These are phyloP conservation scores for Oncorhynchus nerka DNA, from an alignment of 2,113 vertebrate genomes.

Conservation along the genomic window DNA sequence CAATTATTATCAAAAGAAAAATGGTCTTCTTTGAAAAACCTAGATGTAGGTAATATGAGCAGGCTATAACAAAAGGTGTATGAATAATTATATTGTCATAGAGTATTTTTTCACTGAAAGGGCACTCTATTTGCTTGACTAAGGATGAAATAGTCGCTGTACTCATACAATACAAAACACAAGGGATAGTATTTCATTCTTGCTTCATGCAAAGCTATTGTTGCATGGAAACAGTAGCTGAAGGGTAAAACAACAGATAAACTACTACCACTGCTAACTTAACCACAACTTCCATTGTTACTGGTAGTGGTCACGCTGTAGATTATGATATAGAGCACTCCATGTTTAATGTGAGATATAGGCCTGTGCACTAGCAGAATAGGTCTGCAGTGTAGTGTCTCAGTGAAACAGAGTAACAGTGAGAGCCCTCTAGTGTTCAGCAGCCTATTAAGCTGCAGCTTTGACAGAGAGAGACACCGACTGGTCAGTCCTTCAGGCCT, in stretches of 20 bases:
- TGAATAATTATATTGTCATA: too few species aligned
- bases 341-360: neutral
- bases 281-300: neutral
- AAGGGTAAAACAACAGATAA: neutral
- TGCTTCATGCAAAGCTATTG: neutral
- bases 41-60: too few species aligned
- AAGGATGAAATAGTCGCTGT: neutral
- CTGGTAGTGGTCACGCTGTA: neutral
- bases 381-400: neutral
- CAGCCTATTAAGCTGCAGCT: constrained; percentile 39
- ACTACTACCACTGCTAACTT: neutral
- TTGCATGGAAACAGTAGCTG: neutral
- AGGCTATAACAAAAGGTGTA: too few species aligned
- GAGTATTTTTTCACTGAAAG: neutral
- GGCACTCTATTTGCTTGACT: neutral
- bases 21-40: too few species aligned
- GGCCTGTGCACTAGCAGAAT: neutral
- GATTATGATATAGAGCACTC: neutral
- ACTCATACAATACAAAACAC: neutral
- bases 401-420: neutral
- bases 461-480: constrained; percentile 4
- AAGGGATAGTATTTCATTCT: neutral
- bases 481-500: constrained; percentile 29
- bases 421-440: constrained; percentile 91
- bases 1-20: too few species aligned